Evolutionary conservation across 1,140 invertebrate genomes (phyloP), one percentile per base, ranked within the genome.

Genomic region (Philaenus spumarius): DNA sequence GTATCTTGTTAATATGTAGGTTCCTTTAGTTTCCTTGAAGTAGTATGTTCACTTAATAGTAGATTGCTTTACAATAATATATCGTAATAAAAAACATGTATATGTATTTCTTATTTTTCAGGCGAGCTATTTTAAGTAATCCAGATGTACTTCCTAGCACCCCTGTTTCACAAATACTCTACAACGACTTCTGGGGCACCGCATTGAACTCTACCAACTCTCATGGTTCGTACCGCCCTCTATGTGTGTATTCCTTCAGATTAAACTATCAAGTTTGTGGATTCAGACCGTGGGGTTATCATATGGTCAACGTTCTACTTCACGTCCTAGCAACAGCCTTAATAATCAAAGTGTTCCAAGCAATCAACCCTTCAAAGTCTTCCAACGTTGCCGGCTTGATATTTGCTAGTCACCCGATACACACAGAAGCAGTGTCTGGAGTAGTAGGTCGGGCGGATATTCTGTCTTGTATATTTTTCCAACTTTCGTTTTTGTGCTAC

Each of bases 351-450:
- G 79, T 87, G n/a, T 85, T 85, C 9, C 47, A 43, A 9, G 78
- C 81, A 12, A 40, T 68, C 17, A 48, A 65, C 71, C 72, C 87
- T 34, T 79, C 84, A 47, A 85, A 68, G 81, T 85, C 68, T 9
- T 80, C 86, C 14, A 81, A 85, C 50, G 77, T 93, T n/a, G 83
- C 93, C 0, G 90, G 93, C 1, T 72, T 95, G 1, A 77, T 95
- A 22, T 98, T 98, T 76, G 93, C 95, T 39, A 85, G 90, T 0
- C 96, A 98, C 78, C 96, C 96, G 17, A 85, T 98, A 62, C 96
- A 98, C 74, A 92, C 90, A 24, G 95, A 98, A 75, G 92, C 94
- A 1, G 94, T 98, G 7, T 92, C 94, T 11, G 93, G 93, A n/a
- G 83, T 98, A 43, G 95, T 98, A 9, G 95, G 96, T 9, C 79